These are phyloP conservation scores for Parazoanthus atlanticus DNA, from an alignment of 92 coral and sea anemone species.

Conservation along the genomic window DNA sequence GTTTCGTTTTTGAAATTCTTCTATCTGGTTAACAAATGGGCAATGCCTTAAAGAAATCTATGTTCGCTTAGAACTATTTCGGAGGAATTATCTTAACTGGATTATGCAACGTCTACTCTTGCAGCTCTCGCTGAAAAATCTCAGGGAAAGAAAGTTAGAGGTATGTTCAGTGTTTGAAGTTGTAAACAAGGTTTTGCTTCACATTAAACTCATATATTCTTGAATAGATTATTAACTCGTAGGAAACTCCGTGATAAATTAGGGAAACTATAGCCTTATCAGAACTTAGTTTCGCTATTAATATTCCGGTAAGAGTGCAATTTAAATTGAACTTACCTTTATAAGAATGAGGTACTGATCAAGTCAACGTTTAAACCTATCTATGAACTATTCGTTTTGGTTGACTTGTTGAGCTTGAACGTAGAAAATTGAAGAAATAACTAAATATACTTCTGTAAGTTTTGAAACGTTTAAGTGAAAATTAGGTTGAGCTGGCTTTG, in stretches of 20 bases:
- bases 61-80: no score
- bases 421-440: no score
- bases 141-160: slow-evolving; percentile 86
- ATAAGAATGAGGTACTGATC: neutral
- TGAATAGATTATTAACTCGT: neutral
- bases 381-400: neutral
- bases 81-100: no score
- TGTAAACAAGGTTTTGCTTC: neutral
- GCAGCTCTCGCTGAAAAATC: slow-evolving; percentile 94
- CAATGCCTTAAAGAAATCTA: neutral
- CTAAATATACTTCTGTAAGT: no score
- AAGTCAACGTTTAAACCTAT: neutral
- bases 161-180: slow-evolving; percentile 43
- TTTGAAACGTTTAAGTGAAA: no score
- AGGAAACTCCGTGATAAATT: neutral
- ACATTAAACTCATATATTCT: neutral
- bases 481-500: no score
- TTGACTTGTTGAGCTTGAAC: neutral
- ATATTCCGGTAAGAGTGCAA: neutral
- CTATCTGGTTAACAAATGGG: no score
- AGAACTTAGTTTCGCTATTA: no score
- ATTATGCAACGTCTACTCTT: neutral
- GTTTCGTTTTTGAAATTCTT: no score
- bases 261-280: neutral
- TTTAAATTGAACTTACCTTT: neutral